These are phyloP conservation scores for Sitta europaea DNA, from an alignment of 2,113 vertebrate genomes.

Conservation along the genomic window DNA sequence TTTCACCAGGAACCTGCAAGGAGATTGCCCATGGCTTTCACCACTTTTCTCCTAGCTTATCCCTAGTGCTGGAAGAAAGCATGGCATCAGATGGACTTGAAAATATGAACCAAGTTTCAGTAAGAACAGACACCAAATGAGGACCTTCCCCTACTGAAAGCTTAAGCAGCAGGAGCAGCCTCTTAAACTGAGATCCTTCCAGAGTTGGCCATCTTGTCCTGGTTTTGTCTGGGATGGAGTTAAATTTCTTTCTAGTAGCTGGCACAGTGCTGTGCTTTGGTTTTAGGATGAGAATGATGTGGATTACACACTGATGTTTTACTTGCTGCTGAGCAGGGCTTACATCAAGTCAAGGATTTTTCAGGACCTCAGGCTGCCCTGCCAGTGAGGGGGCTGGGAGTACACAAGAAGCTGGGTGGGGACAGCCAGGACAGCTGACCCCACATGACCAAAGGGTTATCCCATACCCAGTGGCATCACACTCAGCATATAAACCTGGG, in stretches of 20 bases:
- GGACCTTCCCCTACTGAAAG: background rate
- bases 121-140: background rate
- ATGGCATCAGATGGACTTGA: background rate
- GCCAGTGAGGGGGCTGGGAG: fast-evolving
- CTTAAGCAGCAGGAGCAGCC: background rate
- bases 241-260: background rate
- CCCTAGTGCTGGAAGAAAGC: background rate
- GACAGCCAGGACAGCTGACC: background rate
- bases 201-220: background rate
- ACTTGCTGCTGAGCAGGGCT: background rate
- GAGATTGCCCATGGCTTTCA: background rate
- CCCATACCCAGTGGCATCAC: no score
- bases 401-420: background rate
- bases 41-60: background rate
- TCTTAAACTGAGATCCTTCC: background rate
- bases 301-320: background rate
- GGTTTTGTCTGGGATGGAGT: background rate
- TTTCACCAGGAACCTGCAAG: conserved; percentile 69
- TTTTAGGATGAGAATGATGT: background rate
- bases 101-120: background rate
- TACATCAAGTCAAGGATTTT: background rate
- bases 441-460: background rate
- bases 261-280: background rate
- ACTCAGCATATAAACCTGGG: background rate
- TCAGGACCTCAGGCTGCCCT: background rate